phyloP scores from a whole-genome alignment of 2,113 vertebrate genomes.

The Eubucco bourcierii region DNA sequence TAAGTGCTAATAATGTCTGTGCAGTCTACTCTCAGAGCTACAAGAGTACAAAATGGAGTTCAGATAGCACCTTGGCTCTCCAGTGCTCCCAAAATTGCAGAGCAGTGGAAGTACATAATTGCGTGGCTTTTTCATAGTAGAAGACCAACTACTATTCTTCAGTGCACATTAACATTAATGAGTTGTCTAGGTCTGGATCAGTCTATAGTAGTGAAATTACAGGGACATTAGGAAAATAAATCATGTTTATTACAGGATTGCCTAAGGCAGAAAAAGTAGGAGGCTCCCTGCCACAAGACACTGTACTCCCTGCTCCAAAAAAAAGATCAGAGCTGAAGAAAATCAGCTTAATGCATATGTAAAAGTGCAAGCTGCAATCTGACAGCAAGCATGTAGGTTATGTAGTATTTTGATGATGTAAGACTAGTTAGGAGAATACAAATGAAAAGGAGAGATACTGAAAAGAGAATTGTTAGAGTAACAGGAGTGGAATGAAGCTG shows the following conservation, averaged over 20 bases:
- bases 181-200: not conserved
- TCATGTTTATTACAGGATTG: not conserved
- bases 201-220: not conserved
- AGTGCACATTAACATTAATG: not conserved
- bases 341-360: not conserved
- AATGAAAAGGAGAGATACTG: not conserved
- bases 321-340: not conserved
- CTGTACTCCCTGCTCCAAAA: not conserved
- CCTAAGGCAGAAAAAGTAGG: not conserved
- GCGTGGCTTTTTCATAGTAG: not conserved
- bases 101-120: not conserved
- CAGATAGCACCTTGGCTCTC: not conserved
- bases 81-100: not conserved
- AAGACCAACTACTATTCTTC: not conserved
- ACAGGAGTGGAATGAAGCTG: not conserved
- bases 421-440: not conserved
- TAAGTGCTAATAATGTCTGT: not conserved
- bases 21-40: not conserved
- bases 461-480: not conserved
- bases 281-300: not conserved
- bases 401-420: not conserved
- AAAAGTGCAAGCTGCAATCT: not conserved
- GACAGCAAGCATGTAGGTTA: not conserved
- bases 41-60: not conserved
- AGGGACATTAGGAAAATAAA: not conserved